Evolutionary conservation across 2,113 vertebrate species (phyloP), one percentile per base, ranked within the genome.

Genomic region (Rostratula benghalensis): DNA sequence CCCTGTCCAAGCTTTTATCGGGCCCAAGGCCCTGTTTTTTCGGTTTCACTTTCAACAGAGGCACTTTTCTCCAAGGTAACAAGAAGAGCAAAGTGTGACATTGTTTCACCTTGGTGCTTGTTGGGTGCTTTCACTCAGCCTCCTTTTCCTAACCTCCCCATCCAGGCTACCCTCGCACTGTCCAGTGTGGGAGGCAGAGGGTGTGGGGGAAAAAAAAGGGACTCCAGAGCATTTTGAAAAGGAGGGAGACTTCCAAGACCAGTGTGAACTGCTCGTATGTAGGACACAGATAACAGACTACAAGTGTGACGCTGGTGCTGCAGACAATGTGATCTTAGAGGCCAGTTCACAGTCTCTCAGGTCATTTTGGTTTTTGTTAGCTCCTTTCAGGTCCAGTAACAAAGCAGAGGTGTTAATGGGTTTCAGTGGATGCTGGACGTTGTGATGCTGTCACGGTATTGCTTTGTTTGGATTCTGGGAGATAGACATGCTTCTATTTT

Each of bases 201-300:
- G n/a, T 13, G 50, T 18, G 16, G 28, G 53, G 22, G 15, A 12
- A 43, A 14, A 43, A 14, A 30, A 69, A 82, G 37, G 30, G 54
- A 27, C 33, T 48, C 50, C 59, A 39, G 30, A 54, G 28, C 37
- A n/a, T 65, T 90, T 85, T 54, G 51, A 31, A 54, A 83, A 65
- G 54, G 35, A 45, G 24, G 30, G 43, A 83, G 57, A 50, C n/a
- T 46, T 67, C 48, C 45, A 54, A 63, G 63, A 37, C 39, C n/a
- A 27, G 46, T 0, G 1, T 30, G 54, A 75, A 59, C 60, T 1
- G 6, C 73, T 83, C 0, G 0, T 48, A 25, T 73, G 64, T 35
- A 60, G 43, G 81, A n/a, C 51, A 48, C 25, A 87, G 65, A 82
- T 93, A 93, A 94, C 53, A n/a, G 73, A 20, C 73, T 19, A 3